Base-by-base conservation (phyloP, 2,888 invertebrate genomes). In the Acrobasis consociella region DNA sequence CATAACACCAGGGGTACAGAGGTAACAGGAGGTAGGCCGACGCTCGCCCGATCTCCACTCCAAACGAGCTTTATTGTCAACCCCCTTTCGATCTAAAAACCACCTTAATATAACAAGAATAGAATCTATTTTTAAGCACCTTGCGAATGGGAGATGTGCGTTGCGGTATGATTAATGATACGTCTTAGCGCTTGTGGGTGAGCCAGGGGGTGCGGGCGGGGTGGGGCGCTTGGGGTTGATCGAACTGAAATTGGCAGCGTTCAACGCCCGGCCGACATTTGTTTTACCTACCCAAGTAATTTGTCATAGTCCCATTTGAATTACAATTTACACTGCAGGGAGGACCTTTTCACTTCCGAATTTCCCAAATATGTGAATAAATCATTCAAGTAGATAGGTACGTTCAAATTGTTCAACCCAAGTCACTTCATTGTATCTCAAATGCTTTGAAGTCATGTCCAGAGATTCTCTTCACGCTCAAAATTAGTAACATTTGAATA, bases 1-100 rank as follows among this genome's bases (percentile, higher is more conserved):
- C 82, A 84, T 90, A 92, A 91, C 78, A 91, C 89, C 82, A 86
- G 90, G 90, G 87, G 83, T 77, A 81, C 87, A 89, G 87, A 86
- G 82, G 87, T 85, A 83, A 78, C 78, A 76, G 83, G 88, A 86
- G 85, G 89, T 85, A 84, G 80, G 81, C 79, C 75, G 76, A 69
- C 76, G 70, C 71, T 67, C 67, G 63, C 66, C 71, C 68, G 67
- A 69, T 67, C 64, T 65, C 66, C 63, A 67, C 62, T 37, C 62
- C 68, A 67, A 68, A 78, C 66, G 63, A 75, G 66, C 81, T 72
- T 77, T 84, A 78, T 74, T 77, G 72, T 70, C 63, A 63, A 66
- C 67, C 65, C 64, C 65, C 65, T 63, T 58, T 65, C 72, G 65
- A 73, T 70, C 75, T 67, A 77, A 80, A 85, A 81, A 64, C 77